Base-by-base conservation (phyloP, 30 jellyfish, hydroid and myxozoan genomes). In the Chrysaora quinquecirrha region DNA sequence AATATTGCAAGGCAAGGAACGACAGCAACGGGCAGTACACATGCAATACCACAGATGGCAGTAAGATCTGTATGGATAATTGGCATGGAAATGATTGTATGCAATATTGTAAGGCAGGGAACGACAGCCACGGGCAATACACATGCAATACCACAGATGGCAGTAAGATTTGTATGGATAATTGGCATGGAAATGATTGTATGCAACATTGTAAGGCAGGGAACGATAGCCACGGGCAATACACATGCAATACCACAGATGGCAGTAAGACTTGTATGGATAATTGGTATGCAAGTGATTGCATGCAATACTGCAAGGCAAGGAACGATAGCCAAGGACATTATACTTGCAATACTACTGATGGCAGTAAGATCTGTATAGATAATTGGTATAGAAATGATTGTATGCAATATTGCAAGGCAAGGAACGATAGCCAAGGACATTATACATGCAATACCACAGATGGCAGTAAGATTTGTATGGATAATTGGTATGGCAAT, bases 1-100 rank as follows among this genome's bases (percentile, higher is more conserved):
- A 9, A 9, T 14, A 48, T 35, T 81, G 91, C 58, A 29, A 52
- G 43, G 73, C 71, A 32, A 6, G 56, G 9, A 81, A 56, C 47
- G 54, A 38, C 14, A 20, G 19, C 19, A 18, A 20, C 0, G 95
- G 95, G 1, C 96, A 86, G 14, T 86, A 52, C 67, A 56, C 60
- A 3, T 86, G 96, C 65, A 70, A 69, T 75, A 64, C 14, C 25
- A 28, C 76, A 34, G 58, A 25, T 46, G 96, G 89, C 3, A 32
- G 76, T 12, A 73, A 30, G 46, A 19, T 74, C 1, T 86, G 96
- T 54, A 56, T 62, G 73, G 33, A 52, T 25, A 3, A 75, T 48
- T 86, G 96, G 96, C 75, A 86, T 66, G 89, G 89, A 38, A 18
- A 32, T 2, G 61, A 76, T 12, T 86, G 96, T 25, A 64, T 19